phyloP scores from a whole-genome alignment of 1,140 invertebrate species.

The Phthorimaea operculella region DNA sequence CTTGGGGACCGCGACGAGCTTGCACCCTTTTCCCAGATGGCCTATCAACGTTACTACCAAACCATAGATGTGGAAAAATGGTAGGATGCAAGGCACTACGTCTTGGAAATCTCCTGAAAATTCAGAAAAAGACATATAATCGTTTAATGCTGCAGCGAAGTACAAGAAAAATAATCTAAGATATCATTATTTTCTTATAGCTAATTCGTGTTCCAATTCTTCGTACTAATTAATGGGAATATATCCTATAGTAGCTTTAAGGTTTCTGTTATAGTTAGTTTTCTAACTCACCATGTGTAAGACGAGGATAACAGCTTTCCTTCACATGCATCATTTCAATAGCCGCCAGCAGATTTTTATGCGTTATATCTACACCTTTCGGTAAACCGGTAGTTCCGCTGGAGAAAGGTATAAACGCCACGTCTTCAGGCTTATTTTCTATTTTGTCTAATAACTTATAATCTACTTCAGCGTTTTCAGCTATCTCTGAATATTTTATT shows the following conservation, averaged over 20 bases:
- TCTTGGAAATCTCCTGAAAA: conserved; percentile 68
- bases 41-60: conserved; percentile 71
- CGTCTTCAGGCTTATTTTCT: conserved; percentile 53
- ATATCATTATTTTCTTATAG: too few relatives aligned
- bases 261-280: too few relatives aligned
- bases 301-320: conserved; percentile 23
- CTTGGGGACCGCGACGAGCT: conserved; percentile 78
- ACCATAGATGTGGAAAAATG: conserved; percentile 92
- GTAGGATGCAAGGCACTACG: conserved; percentile 75
- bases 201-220: too few relatives aligned
- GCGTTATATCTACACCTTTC: conserved; percentile 90
- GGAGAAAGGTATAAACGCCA: conserved; percentile 75
- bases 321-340: conserved; percentile 54
- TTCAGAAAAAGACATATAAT: not conserved
- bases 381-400: conserved; percentile 92
- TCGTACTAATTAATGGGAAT: too few relatives aligned
- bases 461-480: conserved; percentile 49
- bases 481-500: conserved; percentile 65
- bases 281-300: conserved; percentile 38
- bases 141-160: too few relatives aligned
- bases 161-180: too few relatives aligned
- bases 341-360: conserved; percentile 79
- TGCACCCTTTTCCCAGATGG: conserved; percentile 73
- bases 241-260: too few relatives aligned
- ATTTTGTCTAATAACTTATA: conserved; percentile 41